A percentile compares a stretch with the other conserved stretches of the same genome.
phyloP scores from a whole-genome alignment of 1,140 invertebrate species.

The Doryteuthis pealeii region DNA sequence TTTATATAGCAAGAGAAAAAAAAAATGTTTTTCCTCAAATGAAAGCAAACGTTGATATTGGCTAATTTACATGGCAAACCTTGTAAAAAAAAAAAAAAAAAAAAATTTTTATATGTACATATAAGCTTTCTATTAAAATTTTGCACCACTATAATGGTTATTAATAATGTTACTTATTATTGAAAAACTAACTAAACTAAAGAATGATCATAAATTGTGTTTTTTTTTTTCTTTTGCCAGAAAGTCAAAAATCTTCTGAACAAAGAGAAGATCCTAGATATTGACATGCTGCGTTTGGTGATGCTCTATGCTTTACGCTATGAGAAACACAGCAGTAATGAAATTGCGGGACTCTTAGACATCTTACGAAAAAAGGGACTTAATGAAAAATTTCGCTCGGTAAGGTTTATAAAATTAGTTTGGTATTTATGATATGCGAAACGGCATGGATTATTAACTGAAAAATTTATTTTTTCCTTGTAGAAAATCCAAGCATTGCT shows the following conservation, averaged over 20 bases:
- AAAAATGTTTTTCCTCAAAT: no score
- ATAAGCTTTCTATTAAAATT: no score
- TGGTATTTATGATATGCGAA: no score
- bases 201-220: background rate
- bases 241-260: conserved; percentile 73
- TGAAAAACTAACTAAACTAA: no score
- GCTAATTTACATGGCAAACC: no score
- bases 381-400: conserved; percentile 55
- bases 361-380: conserved; percentile 72
- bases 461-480: conserved; percentile 19
- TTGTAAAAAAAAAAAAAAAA: no score
- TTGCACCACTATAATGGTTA: no score
- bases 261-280: conserved; percentile 72
- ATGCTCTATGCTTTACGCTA: conserved; percentile 92
- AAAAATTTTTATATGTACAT: no score
- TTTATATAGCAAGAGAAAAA: no score
- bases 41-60: no score
- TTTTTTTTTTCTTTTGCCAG: conserved; percentile 58
- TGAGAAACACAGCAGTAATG: conserved; percentile 85
- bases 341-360: conserved; percentile 69
- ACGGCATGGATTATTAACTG: no score
- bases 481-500: conserved; percentile 73
- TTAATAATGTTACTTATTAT: no score
- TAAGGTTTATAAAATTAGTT: conserved; percentile 30
- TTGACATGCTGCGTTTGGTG: conserved; percentile 85